Evolutionary conservation across 2,113 vertebrate species (phyloP), one percentile per base, ranked within the genome.

Genomic region (Boulengeromyrus knoepffleri): DNA sequence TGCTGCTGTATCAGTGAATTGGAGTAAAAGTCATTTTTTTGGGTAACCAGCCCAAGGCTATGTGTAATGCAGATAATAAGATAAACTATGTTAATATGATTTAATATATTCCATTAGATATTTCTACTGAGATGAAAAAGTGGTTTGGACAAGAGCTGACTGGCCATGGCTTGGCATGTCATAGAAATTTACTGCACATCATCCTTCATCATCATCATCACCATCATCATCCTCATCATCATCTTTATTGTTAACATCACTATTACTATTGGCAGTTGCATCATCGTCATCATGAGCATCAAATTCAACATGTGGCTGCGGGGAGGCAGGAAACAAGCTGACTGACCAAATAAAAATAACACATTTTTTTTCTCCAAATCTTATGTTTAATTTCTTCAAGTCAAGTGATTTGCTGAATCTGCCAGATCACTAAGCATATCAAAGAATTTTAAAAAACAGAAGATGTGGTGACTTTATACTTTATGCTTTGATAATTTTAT

Each of bases 401-500:
- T 27, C 88, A 50, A 10, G 1, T 77, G 87, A 42, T 45, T 45
- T 15, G 53, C 66, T 49, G 5, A 62, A 46, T 88, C 58, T n/a
- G 70, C 24, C 15, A 52, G 53, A 58, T 53, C 17, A 5, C 31
- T 31, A 10, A 21, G 24, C 45, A 90, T 93, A 93, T 94, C 93
- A 89, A 92, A 94, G 93, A 95, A 31, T 93, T 93, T 92, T 90
- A 93, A 93, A 95, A 94, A 95, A 95, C 92, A 92, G 91, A 92
- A 94, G 95, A 95, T 95, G 93, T 93, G 93, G 95, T 93, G 94
- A 95, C 93, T 95, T 95, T 94, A 95, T 93, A 92, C 93, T 93
- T 94, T 92, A 89, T 94, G 92, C 93, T 92, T 93, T 93, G 94
- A 92, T 91, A 84, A 92, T 53, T 53, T 53, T 52, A 52, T 52